phyloP scores from a whole-genome alignment of 2,888 invertebrate genomes.

The Cantharis rustica region DNA sequence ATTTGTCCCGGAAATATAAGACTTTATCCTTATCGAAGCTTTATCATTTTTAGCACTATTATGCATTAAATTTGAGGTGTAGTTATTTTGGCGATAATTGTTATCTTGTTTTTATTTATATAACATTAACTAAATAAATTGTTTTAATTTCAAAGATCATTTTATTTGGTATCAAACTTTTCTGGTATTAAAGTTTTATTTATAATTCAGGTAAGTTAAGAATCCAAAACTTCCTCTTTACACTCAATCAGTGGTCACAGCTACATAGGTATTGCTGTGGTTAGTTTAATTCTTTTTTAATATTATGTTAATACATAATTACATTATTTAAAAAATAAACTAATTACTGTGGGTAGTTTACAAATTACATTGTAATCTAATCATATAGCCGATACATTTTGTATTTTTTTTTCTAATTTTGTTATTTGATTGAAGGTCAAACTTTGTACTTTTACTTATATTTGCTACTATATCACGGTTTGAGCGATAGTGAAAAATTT shows the following conservation, averaged over 20 bases:
- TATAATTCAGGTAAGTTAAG: no score
- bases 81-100: background rate
- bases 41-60: slow-evolving; percentile 27
- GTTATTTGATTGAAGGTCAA: background rate
- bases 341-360: background rate
- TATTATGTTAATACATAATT: background rate
- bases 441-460: background rate
- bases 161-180: no score
- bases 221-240: no score
- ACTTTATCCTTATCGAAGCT: slow-evolving; percentile 25
- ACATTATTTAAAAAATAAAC: background rate
- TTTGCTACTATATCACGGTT: no score
- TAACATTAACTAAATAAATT: background rate
- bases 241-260: no score
- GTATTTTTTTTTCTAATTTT: background rate
- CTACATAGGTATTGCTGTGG: no score
- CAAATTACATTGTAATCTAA: background rate
- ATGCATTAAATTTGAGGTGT: slow-evolving; percentile 25
- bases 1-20: slow-evolving; percentile 34
- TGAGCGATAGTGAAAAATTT: background rate
- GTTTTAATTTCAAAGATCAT: background rate
- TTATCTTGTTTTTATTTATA: background rate
- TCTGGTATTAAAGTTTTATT: no score
- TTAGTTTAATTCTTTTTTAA: background rate
- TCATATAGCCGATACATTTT: background rate